phyloP scores from a whole-genome alignment of 1,140 invertebrate species.

The Eufriesea mexicana region DNA sequence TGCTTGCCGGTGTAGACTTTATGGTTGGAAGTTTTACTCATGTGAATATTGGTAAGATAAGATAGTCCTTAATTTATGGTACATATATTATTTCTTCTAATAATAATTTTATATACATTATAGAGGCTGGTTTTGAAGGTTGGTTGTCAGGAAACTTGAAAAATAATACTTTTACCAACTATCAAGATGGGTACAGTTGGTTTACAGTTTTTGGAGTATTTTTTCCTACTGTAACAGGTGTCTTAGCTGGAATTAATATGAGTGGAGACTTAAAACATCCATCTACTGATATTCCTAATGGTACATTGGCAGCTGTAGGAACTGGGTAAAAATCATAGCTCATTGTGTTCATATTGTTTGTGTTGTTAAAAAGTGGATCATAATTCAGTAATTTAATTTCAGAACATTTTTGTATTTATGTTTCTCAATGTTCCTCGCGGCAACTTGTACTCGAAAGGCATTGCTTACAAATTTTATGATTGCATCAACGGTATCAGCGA shows the following conservation, averaged over 20 bases:
- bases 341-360: background rate
- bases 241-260: conserved; percentile 98
- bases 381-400: conserved; percentile 72
- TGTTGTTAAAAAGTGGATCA: conserved; percentile 5
- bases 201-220: conserved; percentile 97
- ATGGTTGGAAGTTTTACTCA: conserved; percentile 93
- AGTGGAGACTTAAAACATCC: conserved; percentile 96
- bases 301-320: conserved; percentile 94
- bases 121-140: conserved; percentile 92
- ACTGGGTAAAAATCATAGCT: conserved; percentile 85
- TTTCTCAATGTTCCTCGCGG: conserved; percentile 94
- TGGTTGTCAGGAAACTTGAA: conserved; percentile 91
- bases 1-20: conserved; percentile 94
- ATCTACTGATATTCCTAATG: conserved; percentile 95
- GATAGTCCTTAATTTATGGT: conserved; percentile 9
- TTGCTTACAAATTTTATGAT: conserved; percentile 94
- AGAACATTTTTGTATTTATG: conserved; percentile 95
- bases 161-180: conserved; percentile 92
- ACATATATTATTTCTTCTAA: background rate
- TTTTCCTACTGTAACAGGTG: conserved; percentile 96
- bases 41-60: conserved; percentile 84
- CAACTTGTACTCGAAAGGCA: conserved; percentile 89
- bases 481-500: conserved; percentile 92
- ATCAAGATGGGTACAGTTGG: conserved; percentile 91
- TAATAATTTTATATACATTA: conserved; percentile 66